Evolutionary conservation across 1,140 invertebrate species (phyloP), one percentile per base, ranked within the genome.

Genomic region (Augochlora pura): DNA sequence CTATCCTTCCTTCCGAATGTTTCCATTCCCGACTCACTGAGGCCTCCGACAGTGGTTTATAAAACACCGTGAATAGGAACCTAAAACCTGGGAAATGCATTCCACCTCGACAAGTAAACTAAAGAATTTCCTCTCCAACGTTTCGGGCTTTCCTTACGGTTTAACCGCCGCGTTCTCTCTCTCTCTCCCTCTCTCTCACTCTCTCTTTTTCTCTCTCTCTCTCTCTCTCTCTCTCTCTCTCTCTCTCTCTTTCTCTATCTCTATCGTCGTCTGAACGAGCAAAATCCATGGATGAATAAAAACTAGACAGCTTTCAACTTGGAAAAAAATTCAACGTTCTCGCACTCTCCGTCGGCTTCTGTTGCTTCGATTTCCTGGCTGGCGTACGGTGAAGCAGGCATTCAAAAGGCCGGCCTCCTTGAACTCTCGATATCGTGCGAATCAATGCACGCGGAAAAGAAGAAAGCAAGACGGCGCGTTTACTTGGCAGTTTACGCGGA

Each of bases 251-350:
- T n/a, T n/a, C n/a, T n/a, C n/a, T n/a, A n/a, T 46, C 46, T 39
- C 39, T 52, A n/a, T 23, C n/a, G 0, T 9, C 6, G 38, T 25
- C 9, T 10, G 18, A 8, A 18, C 32, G 38, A 42, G 38, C 59
- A 63, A 62, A 77, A 63, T n/a, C 25, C 68, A 42, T 21, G 54
- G 9, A 25, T n/a, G 60, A 65, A 78, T 65, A 46, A 46, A 38
- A 72, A 64, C 68, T 78, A 25, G 60, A 32, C 62, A 65, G 60
- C 60, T 78, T 64, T 72, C 59, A 2, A 27, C 23, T 23, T 16
- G 60, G 38, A 38, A 64, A 72, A 64, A 78, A 72, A 64, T 72
- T 18, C 23, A 42, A 21, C 27, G n/a, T 23, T 63, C 18, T n/a
- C 52, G n/a, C 18, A n/a, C 21, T 52, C 49, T 52, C 6, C 10